Conservation (phyloP, 2,888 invertebrate species). For the Brenthis ino region DNA sequence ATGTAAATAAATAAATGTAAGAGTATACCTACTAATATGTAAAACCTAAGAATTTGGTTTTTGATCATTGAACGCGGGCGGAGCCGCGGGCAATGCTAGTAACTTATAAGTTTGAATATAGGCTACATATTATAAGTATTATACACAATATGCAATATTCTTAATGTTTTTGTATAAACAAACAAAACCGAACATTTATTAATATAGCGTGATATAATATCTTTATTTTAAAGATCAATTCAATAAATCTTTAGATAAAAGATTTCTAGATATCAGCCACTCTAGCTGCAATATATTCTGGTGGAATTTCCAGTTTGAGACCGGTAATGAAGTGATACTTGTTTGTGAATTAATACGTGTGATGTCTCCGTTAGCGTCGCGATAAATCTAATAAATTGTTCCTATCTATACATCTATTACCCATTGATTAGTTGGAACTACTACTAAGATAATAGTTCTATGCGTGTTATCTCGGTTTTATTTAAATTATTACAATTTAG, state of each 20-base stretch:
- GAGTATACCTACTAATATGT: no score
- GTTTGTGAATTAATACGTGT: slow-evolving; percentile 25
- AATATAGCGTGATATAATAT: no score
- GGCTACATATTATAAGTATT: no score
- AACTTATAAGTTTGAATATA: no score
- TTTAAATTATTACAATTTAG: neutral
- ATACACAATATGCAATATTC: no score
- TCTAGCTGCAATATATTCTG: slow-evolving; percentile 5
- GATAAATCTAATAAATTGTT: slow-evolving; percentile 5
- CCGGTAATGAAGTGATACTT: slow-evolving; percentile 26
- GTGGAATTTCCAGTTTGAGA: slow-evolving; percentile 22
- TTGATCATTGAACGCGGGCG: no score
- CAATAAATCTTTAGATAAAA: slow-evolving; percentile 4
- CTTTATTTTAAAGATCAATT: neutral
- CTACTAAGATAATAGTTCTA: slow-evolving; percentile 1
- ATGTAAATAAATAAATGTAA: no score
- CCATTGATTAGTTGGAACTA: slow-evolving; percentile 15
- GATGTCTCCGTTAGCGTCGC: slow-evolving; percentile 13
- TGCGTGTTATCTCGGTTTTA: neutral
- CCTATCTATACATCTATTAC: slow-evolving; percentile 16
- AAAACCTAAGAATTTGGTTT: no score
- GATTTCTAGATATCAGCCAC: slow-evolving; percentile 15
- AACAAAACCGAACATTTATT: no score
- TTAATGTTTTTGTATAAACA: no score
- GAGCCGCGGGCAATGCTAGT: no score